Evolutionary conservation across 2,888 invertebrate genomes (phyloP).

Genomic region (Antheraea assamensis): DNA sequence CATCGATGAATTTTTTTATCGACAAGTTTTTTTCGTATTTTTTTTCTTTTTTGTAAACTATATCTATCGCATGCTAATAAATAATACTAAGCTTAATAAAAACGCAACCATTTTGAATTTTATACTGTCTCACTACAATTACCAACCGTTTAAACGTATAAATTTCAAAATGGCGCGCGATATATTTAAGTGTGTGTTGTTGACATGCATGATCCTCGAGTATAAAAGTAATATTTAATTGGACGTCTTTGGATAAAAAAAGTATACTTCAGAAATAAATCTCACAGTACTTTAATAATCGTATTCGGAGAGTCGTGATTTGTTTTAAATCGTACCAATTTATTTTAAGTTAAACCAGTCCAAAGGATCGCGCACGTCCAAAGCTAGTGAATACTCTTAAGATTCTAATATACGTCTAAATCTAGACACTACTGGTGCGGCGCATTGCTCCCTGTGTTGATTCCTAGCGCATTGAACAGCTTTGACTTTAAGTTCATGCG

Average conservation of each 20-base stretch:
- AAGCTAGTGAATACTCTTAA: constrained; percentile 51
- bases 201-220: constrained; percentile 55
- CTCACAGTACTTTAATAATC: not conserved
- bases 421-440: constrained; percentile 73
- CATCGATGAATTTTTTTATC: constrained; percentile 47
- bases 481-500: constrained; percentile 92
- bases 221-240: constrained; percentile 38
- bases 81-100: constrained; percentile 69
- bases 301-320: not conserved
- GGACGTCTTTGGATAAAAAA: not conserved
- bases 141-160: constrained; percentile 30
- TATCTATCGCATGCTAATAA: constrained; percentile 76
- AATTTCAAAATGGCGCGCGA: constrained; percentile 56
- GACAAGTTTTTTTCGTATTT: constrained; percentile 48
- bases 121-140: constrained; percentile 28
- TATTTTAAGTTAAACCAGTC: not conserved
- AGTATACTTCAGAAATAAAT: not conserved
- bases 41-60: constrained; percentile 42
- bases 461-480: constrained; percentile 92
- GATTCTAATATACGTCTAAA: constrained; percentile 28
- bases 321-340: not conserved
- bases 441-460: constrained; percentile 84
- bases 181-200: constrained; percentile 48
- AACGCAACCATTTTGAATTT: constrained; percentile 51
- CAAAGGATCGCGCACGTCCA: constrained; percentile 39